A percentile compares a stretch with the other conserved stretches of the same genome.
Evolutionary conservation across 2,113 vertebrate genomes (phyloP).

Genomic region (Pycnonotus jocosus): DNA sequence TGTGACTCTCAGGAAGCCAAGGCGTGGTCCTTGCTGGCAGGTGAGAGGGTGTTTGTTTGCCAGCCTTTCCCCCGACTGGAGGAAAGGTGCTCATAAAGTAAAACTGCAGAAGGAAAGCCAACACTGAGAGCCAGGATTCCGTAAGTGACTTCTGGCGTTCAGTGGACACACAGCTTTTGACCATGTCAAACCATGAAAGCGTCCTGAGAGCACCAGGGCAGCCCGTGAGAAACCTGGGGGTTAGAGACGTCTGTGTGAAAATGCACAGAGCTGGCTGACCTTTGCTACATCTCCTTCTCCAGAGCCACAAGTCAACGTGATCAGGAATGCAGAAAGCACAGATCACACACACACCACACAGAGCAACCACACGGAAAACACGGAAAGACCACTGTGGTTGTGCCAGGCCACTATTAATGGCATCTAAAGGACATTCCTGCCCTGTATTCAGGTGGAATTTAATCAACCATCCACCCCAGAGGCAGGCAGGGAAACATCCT

Average conservation of each 20-base stretch:
- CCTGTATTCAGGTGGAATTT: not conserved
- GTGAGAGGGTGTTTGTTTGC: slow-evolving; percentile 46
- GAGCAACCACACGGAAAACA: not conserved
- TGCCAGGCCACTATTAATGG: not conserved
- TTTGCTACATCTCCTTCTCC: not conserved
- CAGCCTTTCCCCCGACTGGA: slow-evolving; percentile 50
- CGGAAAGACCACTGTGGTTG: not conserved
- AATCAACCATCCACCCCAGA: not conserved
- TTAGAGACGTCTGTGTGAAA: not conserved
- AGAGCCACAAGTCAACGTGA: not conserved
- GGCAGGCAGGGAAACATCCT: not conserved
- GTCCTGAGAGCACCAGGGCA: not conserved
- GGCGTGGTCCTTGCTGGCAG: slow-evolving; percentile 54
- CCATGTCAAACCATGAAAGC: fast-evolving
- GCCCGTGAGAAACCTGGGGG: fast-evolving
- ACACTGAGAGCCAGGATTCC: not conserved
- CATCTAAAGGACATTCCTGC: not conserved
- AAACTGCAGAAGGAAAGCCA: not conserved
- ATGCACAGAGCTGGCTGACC: fast-evolving
- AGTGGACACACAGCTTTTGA: not conserved
- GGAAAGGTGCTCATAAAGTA: slow-evolving; percentile 40
- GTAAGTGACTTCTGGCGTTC: not conserved
- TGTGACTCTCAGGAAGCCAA: slow-evolving; percentile 37
- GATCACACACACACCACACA: not conserved
- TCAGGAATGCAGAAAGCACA: not conserved